These are phyloP conservation scores for Caenorhabditis angaria DNA, from an alignment of 2,888 invertebrate species.

Conservation along the genomic window DNA sequence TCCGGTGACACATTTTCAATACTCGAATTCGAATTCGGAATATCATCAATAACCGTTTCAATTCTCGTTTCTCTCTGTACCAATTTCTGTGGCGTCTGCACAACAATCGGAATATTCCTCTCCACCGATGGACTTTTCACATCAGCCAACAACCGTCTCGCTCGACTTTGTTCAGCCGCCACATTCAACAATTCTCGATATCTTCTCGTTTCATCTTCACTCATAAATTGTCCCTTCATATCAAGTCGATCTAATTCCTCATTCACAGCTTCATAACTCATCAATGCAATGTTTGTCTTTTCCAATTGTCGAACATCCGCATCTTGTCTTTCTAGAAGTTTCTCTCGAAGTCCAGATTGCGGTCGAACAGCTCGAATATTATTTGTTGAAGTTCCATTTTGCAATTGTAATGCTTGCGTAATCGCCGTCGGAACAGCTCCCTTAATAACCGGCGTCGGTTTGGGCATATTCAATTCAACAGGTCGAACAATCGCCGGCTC, in stretches of 20 bases:
- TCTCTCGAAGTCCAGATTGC: slow-evolving; percentile 28
- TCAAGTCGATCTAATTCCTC: slow-evolving; percentile 62
- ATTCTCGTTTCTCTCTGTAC: slow-evolving; percentile 11
- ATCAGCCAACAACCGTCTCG: slow-evolving; percentile 20
- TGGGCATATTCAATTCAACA: slow-evolving; percentile 38
- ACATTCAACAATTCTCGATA: slow-evolving; percentile 46
- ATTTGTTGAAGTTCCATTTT: slow-evolving; percentile 17
- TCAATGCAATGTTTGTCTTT: slow-evolving; percentile 42
- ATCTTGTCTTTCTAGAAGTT: slow-evolving; percentile 33
- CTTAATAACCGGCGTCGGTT: slow-evolving; percentile 23
- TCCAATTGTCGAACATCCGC: slow-evolving; percentile 42
- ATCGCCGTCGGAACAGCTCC: slow-evolving; percentile 54
- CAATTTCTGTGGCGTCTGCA: slow-evolving; percentile 18
- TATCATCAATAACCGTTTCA: slow-evolving; percentile 61
- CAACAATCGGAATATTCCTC: slow-evolving; percentile 26
- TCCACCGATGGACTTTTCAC: slow-evolving; percentile 13
- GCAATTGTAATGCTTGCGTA: slow-evolving; percentile 48
- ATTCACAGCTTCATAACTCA: slow-evolving; percentile 57
- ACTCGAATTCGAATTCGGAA: slow-evolving; percentile 43
- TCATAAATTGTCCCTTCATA: slow-evolving; percentile 51
- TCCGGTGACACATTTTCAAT: slow-evolving; percentile 50
- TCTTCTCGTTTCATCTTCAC: slow-evolving; percentile 47
- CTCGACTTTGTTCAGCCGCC: slow-evolving; percentile 28
- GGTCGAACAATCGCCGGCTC: slow-evolving; percentile 45
- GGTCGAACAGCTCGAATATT: slow-evolving; percentile 20